Conservation (phyloP, 2,888 invertebrate genomes). For the Synanthedon myopaeformis region DNA sequence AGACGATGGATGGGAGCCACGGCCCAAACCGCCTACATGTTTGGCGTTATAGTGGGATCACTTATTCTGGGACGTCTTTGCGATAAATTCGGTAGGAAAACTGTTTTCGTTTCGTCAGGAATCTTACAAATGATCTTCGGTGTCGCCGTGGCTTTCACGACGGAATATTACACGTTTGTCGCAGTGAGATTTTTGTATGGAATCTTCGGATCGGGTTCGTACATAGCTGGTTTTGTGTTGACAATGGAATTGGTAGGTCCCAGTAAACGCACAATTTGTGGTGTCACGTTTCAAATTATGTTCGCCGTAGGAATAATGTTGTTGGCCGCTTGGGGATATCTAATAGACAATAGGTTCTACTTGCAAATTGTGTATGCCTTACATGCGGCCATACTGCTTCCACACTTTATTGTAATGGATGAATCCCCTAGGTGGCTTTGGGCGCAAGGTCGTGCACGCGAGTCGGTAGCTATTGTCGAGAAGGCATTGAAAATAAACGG, state of each 20-base stretch:
- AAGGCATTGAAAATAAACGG: conserved; percentile 80
- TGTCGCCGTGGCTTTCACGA: conserved; percentile 79
- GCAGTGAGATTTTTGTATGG: conserved; percentile 78
- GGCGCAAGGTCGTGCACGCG: conserved; percentile 81
- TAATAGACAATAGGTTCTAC: conserved; percentile 79
- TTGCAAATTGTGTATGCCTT: conserved; percentile 83
- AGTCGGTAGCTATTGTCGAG: conserved; percentile 80
- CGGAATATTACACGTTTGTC: conserved; percentile 79
- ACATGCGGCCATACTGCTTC: conserved; percentile 78
- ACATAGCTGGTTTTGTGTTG: conserved; percentile 75
- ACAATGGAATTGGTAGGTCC: conserved; percentile 89
- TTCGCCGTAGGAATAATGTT: conserved; percentile 86
- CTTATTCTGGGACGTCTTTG: conserved; percentile 82
- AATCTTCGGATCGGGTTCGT: conserved; percentile 85
- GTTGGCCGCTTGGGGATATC: conserved; percentile 83
- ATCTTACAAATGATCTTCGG: conserved; percentile 78
- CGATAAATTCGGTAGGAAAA: conserved; percentile 84
- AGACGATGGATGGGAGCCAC: conserved; percentile 85
- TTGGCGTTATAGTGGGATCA: conserved; percentile 85
- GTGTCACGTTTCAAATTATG: conserved; percentile 82
- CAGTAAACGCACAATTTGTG: conserved; percentile 82
- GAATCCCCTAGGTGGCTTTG: conserved; percentile 92
- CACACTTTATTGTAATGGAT: conserved; percentile 87
- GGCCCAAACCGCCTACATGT: conserved; percentile 84
- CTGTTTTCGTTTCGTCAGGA: conserved; percentile 82